Evolutionary conservation across 2,888 invertebrate species (phyloP).

Genomic region (Meta bourneti): DNA sequence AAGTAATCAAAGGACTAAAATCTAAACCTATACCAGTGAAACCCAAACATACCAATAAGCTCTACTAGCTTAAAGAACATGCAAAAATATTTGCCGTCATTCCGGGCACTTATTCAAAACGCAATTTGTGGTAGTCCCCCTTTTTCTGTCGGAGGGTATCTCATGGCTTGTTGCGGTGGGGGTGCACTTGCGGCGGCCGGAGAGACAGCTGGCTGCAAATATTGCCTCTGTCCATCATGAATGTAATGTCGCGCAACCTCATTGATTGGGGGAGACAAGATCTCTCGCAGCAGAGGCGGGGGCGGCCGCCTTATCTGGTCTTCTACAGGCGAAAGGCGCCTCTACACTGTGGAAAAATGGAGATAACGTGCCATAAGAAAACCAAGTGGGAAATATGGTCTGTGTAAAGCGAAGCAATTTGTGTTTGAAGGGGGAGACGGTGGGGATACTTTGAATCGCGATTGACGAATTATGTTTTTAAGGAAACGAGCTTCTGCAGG

Average conservation of each 20-base stretch:
- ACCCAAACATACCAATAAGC: too few relatives aligned
- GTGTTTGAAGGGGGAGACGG: not conserved
- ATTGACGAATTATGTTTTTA: constrained; percentile 26
- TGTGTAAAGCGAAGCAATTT: constrained; percentile 27
- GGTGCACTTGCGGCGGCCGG: not conserved
- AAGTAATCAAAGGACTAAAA: too few relatives aligned
- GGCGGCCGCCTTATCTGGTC: constrained; percentile 65
- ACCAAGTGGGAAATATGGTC: constrained; percentile 29
- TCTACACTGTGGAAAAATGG: constrained; percentile 37
- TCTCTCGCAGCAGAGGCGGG: constrained; percentile 46
- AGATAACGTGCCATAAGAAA: constrained; percentile 41
- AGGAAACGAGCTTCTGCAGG: not conserved
- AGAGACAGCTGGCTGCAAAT: constrained; percentile 67
- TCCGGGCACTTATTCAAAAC: not conserved
- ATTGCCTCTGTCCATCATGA: constrained; percentile 76
- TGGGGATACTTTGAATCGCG: not conserved
- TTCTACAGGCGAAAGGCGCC: constrained; percentile 59
- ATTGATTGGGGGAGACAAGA: constrained; percentile 74
- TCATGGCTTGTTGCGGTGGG: constrained; percentile 29
- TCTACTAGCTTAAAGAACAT: too few relatives aligned
- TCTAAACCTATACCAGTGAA: too few relatives aligned
- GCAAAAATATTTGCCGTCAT: too few relatives aligned
- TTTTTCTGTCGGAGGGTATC: not conserved
- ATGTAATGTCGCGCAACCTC: constrained; percentile 75
- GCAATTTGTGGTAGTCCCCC: constrained; percentile 39